A percentile compares a stretch with the other conserved stretches of the same genome.
Evolutionary conservation across 1,140 invertebrate species (phyloP).

Genomic region (Rhyzopertha dominica): DNA sequence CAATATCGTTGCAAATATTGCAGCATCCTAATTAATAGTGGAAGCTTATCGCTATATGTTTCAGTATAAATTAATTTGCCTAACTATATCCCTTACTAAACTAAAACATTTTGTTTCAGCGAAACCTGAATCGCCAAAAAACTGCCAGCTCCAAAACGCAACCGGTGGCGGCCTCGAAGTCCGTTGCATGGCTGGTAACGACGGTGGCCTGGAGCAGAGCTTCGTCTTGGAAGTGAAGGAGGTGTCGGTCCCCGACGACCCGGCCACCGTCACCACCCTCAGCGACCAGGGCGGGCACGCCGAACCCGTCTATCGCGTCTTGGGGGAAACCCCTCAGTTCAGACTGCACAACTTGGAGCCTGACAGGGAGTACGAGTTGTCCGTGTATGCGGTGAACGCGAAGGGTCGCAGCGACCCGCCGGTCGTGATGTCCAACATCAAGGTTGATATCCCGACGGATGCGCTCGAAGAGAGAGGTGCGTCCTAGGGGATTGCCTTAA

Average conservation of each 20-base stretch:
- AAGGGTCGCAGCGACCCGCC: conserved; percentile 63
- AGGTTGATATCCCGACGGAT: conserved; percentile 40
- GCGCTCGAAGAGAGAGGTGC: conserved; percentile 33
- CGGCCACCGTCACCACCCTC: conserved; percentile 52
- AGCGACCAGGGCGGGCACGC: conserved; percentile 51
- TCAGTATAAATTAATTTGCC: too few relatives aligned
- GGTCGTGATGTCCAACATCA: conserved; percentile 54
- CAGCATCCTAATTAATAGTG: too few relatives aligned
- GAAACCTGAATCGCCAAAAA: conserved; percentile 61
- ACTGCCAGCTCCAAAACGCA: conserved; percentile 64
- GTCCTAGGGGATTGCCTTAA: conserved; percentile 28
- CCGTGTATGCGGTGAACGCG: conserved; percentile 65
- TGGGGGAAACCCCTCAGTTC: conserved; percentile 58
- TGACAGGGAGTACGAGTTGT: conserved; percentile 60
- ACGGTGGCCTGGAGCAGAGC: conserved; percentile 75
- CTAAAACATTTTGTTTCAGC: conserved; percentile 52
- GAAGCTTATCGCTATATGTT: too few relatives aligned
- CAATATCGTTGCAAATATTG: too few relatives aligned
- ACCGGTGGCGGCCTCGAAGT: conserved; percentile 60
- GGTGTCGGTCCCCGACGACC: conserved; percentile 48
- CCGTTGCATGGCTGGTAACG: conserved; percentile 69
- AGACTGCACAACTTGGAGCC: conserved; percentile 61
- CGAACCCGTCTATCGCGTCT: conserved; percentile 52
- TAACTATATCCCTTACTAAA: too few relatives aligned
- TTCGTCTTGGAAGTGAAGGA: conserved; percentile 79